Percentiles rank a stretch among this genome's conserved stretches.
phyloP scores from a whole-genome alignment of 2,888 invertebrate genomes.

The Pristionchus fissidentatus region DNA sequence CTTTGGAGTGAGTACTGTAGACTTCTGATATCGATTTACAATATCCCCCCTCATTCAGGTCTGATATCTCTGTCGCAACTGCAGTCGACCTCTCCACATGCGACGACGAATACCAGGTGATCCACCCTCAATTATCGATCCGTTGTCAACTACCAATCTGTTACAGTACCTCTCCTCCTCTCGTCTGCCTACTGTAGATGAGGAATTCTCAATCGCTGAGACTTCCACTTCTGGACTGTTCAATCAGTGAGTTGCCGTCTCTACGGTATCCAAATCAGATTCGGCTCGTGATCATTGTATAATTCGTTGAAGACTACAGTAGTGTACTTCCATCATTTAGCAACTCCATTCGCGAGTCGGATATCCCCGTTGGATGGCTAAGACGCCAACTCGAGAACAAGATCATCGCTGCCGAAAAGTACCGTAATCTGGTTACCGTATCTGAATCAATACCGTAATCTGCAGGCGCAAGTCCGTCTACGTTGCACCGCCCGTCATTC shows the following conservation, averaged over 20 bases:
- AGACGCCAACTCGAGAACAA: background rate
- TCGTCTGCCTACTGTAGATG: background rate
- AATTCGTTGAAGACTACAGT: too few species aligned
- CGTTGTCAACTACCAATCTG: too few species aligned
- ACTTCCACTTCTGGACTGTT: conserved; percentile 35
- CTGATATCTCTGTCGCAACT: background rate
- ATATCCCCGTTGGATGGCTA: conserved; percentile 5
- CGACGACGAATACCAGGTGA: conserved; percentile 29
- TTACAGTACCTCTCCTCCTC: conserved; percentile 20
- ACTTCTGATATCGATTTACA: too few species aligned
- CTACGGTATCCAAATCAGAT: background rate
- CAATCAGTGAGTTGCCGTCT: background rate
- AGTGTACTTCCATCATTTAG: too few species aligned
- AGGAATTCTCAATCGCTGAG: background rate
- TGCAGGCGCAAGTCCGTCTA: background rate
- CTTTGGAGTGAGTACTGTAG: background rate
- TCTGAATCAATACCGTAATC: background rate
- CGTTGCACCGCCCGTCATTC: background rate
- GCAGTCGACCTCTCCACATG: background rate
- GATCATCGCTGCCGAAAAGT: background rate
- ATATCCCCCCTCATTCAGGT: background rate
- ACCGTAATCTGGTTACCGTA: too few species aligned
- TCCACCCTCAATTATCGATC: too few species aligned
- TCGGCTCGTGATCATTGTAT: too few species aligned
- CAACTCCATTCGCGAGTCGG: conserved; percentile 23